Percentiles rank a stretch among this genome's conserved stretches.
Conservation (phyloP, 2,113 vertebrate species). For the Pelusios castaneus region DNA sequence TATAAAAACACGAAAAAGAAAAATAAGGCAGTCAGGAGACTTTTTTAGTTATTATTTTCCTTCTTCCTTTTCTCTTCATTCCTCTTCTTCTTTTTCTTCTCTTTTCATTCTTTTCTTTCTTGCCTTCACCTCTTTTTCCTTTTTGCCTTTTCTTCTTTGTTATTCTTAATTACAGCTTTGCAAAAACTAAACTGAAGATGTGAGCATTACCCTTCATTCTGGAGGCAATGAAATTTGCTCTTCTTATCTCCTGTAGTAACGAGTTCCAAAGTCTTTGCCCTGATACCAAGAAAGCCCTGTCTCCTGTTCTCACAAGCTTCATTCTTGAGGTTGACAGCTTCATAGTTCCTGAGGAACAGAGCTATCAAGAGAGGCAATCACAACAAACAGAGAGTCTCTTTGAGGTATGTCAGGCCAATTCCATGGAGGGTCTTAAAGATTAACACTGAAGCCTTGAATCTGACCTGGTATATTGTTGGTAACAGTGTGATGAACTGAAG, state of each 20-base stretch:
- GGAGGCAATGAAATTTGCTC: neutral
- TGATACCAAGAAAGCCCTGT: neutral
- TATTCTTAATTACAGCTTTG: neutral
- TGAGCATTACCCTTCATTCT: neutral
- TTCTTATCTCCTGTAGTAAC: constrained; percentile 17
- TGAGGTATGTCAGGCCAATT: constrained; percentile 2
- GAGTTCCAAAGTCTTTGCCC: neutral
- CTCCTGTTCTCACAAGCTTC: constrained; percentile 8
- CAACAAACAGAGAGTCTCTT: neutral
- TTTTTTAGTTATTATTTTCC: neutral
- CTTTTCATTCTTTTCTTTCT: neutral
- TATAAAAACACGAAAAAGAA: neutral
- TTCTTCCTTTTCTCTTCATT: neutral
- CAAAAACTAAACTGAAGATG: neutral
- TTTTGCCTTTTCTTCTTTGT: rapidly evolving
- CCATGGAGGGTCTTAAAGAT: neutral
- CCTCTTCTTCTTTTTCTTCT: neutral
- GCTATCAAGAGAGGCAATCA: neutral
- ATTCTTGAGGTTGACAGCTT: constrained; percentile 29
- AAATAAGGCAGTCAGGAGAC: neutral
- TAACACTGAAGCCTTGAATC: neutral
- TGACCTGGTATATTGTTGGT: neutral
- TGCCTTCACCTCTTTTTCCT: neutral
- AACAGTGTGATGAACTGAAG: neutral
- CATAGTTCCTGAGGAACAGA: constrained; percentile 22